Evolutionary conservation across 2,888 invertebrate genomes (phyloP), one percentile per base, ranked within the genome.

Genomic region (Ceriagrion tenellum): DNA sequence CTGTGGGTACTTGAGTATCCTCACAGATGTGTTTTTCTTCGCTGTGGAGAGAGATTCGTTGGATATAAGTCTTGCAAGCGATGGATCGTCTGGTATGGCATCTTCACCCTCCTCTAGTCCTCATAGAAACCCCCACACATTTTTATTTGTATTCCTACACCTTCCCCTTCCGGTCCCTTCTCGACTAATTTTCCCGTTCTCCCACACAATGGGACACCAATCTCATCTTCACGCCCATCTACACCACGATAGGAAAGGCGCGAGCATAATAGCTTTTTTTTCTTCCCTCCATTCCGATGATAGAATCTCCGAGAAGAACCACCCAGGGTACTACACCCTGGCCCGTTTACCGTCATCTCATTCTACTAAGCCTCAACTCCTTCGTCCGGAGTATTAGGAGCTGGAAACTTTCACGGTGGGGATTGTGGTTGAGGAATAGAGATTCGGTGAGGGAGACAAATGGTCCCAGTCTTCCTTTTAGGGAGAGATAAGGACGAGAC

Each of bases 201-300:
- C 55, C 13, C 89, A 4, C 89, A 55, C 89, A 47, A 55, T 89
- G 16, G 55, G 55, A 47, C 8, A 55, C n/a, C n/a, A 0, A 47
- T 89, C 26, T 55, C 55, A 59, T 20, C 13, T 55, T 35, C 55
- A 55, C n/a, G 55, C 55, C 55, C 26, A 55, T 89, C 55, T 89
- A 13, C 55, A n/a, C 26, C 55, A 4, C 55, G 55, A 89, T 55
- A n/a, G 47, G 55, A 89, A 55, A 10, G 89, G 35, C 55, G 47
- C n/a, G n/a, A 55, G 89, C 55, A n/a, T 89, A 47, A 89, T 89
- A 26, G 89, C 55, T 55, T 89, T 47, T 81, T 88, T 55, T 89
- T 55, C 30, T 81, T n/a, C 47, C 8, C 47, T 47, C 47, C 47
- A 47, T 47, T 8, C 12, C 59, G 26, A 35, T 81, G 35, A 81